Evolutionary conservation across 2,113 vertebrate genomes (phyloP).

Genomic region (Austrofundulus limnaeus): DNA sequence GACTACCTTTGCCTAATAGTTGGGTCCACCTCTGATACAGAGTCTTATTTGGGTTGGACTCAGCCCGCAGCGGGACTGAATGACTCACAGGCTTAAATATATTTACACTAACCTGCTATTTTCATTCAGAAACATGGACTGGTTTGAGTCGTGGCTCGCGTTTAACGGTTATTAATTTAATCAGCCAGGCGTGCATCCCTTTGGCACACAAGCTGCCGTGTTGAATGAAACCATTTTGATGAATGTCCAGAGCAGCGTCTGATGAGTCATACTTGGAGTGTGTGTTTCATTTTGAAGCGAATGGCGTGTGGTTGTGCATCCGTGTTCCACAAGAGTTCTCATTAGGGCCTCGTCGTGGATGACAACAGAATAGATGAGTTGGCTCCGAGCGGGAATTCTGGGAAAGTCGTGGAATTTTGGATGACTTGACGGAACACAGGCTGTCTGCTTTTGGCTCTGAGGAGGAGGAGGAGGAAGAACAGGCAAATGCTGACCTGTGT

Average conservation of each 20-base stretch:
- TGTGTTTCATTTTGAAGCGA: slow-evolving; percentile 31
- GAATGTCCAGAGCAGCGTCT: background rate
- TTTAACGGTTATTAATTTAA: slow-evolving; percentile 40
- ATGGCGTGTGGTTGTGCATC: slow-evolving; percentile 41
- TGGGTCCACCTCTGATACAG: background rate
- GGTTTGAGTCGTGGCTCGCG: slow-evolving; percentile 51
- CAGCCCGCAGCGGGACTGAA: background rate
- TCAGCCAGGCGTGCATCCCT: slow-evolving; percentile 29
- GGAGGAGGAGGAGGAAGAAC: slow-evolving; percentile 21
- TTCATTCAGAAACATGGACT: slow-evolving; percentile 27
- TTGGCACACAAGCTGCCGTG: slow-evolving; percentile 11
- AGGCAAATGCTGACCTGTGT: slow-evolving; percentile 33
- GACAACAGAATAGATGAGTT: slow-evolving; percentile 77
- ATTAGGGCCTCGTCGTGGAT: slow-evolving; percentile 62
- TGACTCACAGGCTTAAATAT: slow-evolving; percentile 49
- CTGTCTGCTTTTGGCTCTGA: slow-evolving; percentile 67
- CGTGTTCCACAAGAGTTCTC: slow-evolving; percentile 65
- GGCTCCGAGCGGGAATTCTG: slow-evolving; percentile 68
- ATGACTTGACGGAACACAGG: slow-evolving; percentile 77
- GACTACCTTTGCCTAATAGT: too few species aligned
- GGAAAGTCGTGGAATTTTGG: slow-evolving; percentile 80
- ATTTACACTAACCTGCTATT: slow-evolving; percentile 24
- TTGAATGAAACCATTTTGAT: slow-evolving; percentile 15
- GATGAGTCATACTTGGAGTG: slow-evolving; percentile 29
- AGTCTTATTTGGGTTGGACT: slow-evolving; percentile 47